These are phyloP conservation scores for Charaxes varanes DNA, from an alignment of 1,140 invertebrate species.

Conservation along the genomic window DNA sequence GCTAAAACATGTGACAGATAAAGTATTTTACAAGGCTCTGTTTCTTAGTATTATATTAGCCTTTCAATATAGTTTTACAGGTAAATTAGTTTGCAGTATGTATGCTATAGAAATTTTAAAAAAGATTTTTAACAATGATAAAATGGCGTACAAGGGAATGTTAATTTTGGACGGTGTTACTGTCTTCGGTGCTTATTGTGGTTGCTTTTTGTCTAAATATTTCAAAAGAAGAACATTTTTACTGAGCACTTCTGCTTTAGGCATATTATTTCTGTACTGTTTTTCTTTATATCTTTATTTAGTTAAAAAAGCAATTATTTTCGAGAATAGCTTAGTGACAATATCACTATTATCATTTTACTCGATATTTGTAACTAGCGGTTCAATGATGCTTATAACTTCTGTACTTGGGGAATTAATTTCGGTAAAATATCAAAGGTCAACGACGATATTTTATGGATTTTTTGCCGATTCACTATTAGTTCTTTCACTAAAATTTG, in stretches of 20 bases:
- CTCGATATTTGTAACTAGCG: constrained; percentile 26
- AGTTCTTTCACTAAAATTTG: neutral
- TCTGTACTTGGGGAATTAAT: constrained; percentile 28
- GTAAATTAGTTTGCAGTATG: constrained; percentile 28
- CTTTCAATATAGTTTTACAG: constrained; percentile 20
- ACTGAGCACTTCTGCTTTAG: constrained; percentile 15
- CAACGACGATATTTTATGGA: neutral
- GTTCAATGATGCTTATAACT: constrained; percentile 24
- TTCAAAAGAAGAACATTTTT: constrained; percentile 26
- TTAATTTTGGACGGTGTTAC: constrained; percentile 35
- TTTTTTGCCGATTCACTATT: neutral
- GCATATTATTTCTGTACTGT: constrained; percentile 22
- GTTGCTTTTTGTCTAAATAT: constrained; percentile 20
- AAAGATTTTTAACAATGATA: constrained; percentile 24
- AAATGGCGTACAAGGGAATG: constrained; percentile 28
- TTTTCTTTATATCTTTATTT: constrained; percentile 29
- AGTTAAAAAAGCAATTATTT: constrained; percentile 9
- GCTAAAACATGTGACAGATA: neutral
- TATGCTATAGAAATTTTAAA: constrained; percentile 37
- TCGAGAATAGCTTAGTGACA: constrained; percentile 18
- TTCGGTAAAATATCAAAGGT: constrained; percentile 4
- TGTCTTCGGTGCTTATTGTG: constrained; percentile 26
- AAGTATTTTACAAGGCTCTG: constrained; percentile 26
- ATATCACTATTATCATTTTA: constrained; percentile 22
- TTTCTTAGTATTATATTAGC: constrained; percentile 16